These are phyloP conservation scores for Actinernus sp. DNA, from an alignment of 92 coral and sea anemone genomes.

Conservation along the genomic window DNA sequence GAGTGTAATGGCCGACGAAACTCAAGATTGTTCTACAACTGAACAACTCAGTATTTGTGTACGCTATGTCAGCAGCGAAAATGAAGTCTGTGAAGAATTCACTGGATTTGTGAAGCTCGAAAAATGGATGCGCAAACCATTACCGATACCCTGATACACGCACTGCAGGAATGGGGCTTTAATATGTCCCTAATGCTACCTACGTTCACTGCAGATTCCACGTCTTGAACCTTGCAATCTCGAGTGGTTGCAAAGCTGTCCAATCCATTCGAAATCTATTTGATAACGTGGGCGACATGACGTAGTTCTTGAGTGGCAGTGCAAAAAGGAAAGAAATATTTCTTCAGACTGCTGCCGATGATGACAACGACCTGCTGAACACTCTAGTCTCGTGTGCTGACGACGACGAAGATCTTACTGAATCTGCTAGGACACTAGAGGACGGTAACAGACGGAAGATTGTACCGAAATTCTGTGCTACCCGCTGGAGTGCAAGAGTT, in stretches of 20 bases:
- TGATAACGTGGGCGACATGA: slow-evolving; percentile 34
- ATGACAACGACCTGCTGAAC: slow-evolving; percentile 20
- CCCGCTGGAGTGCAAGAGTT: no score
- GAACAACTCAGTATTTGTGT: slow-evolving; percentile 47
- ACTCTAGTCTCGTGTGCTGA: slow-evolving; percentile 33
- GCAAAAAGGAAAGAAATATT: slow-evolving; percentile 30
- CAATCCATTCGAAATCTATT: slow-evolving; percentile 39
- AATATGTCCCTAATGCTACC: no score
- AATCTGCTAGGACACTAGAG: slow-evolving; percentile 26
- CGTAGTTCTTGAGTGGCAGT: slow-evolving; percentile 33
- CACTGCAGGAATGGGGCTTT: no score
- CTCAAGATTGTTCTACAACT: slow-evolving; percentile 36
- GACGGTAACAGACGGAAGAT: slow-evolving; percentile 34
- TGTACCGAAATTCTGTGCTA: no score
- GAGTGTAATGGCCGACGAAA: slow-evolving; percentile 36
- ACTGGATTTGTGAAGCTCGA: slow-evolving; percentile 30
- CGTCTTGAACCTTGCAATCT: no score
- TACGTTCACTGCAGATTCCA: no score
- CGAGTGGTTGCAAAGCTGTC: slow-evolving; percentile 48
- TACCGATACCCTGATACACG: no score
- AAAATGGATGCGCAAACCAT: slow-evolving; percentile 35
- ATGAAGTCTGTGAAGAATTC: slow-evolving; percentile 67
- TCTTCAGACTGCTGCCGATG: no score
- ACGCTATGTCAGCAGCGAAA: slow-evolving; percentile 33
- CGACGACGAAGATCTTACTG: slow-evolving; percentile 28